Conservation (phyloP, 2,888 invertebrate genomes). For the Zaprionus lineosus region DNA sequence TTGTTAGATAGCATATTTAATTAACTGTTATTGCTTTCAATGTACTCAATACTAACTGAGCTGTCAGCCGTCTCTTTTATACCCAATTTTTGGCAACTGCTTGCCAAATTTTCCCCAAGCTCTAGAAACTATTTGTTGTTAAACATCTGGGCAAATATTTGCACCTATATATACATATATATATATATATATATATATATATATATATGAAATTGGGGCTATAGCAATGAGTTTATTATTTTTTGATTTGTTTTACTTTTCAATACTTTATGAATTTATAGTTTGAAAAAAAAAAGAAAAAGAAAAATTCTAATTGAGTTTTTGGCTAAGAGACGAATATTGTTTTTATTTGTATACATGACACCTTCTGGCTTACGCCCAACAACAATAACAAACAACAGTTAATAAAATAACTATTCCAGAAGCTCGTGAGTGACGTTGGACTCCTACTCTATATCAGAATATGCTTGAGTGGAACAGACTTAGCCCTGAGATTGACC, state of each 20-base stretch:
- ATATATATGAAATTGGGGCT: slow-evolving; percentile 15
- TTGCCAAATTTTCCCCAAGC: slow-evolving; percentile 7
- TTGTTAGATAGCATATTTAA: slow-evolving; percentile 55
- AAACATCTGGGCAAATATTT: slow-evolving; percentile 54
- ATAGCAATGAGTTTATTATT: background rate
- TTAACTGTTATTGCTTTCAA: slow-evolving; percentile 14
- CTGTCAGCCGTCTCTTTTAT: slow-evolving; percentile 44
- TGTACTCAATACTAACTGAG: slow-evolving; percentile 35
- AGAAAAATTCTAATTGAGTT: too few relatives aligned
- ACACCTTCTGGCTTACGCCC: too few relatives aligned
- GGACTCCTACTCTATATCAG: too few relatives aligned
- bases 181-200: slow-evolving; percentile 51
- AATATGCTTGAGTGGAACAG: too few relatives aligned
- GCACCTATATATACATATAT: slow-evolving; percentile 2
- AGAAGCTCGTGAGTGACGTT: too few relatives aligned
- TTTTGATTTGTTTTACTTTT: background rate
- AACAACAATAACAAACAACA: too few relatives aligned
- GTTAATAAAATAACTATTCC: too few relatives aligned
- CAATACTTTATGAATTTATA: too few relatives aligned
- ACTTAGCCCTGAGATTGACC: too few relatives aligned
- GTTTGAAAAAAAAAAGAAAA: too few relatives aligned
- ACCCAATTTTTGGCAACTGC: slow-evolving; percentile 21
- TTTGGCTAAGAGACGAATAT: too few relatives aligned
- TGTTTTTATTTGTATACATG: too few relatives aligned
- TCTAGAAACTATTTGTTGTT: slow-evolving; percentile 12